Base-by-base conservation (phyloP, 2,888 invertebrate genomes). In the Ptychoptera contaminata region DNA sequence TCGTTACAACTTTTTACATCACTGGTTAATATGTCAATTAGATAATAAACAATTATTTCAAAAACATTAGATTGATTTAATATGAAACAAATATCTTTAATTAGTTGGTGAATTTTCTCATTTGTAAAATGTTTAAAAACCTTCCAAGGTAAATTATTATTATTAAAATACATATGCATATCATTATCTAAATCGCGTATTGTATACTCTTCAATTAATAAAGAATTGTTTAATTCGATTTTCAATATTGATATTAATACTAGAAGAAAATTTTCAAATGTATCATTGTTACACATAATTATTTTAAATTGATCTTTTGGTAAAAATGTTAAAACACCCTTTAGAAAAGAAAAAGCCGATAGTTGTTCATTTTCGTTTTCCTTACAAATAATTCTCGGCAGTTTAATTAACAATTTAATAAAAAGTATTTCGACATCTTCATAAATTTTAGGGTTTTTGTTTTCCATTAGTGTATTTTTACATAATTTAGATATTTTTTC, bases 351-450 rank as follows among this genome's bases (percentile, higher is more conserved):
- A 40, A 86, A 59, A 6, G 73, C 71, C 0, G 73, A 64, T 16
- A 76, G 57, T 57, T 83, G 82, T 51, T 76, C 71, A 2, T 55
- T 57, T 23, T 74, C 71, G 53, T 81, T 82, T 73, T 74, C 72
- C 54, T 77, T 77, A 52, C 82, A 69, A 48, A 80, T 62, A 34
- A 70, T 69, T 49, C 79, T 68, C 0, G 85, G 84, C 53, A 84
- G 56, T 50, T 69, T 70, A 11, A 67, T 72, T 1, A 84, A 14
- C 71, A 66, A 46, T 59, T 60, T 52, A 73, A 71, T 59, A 76
- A 80, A 56, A 68, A 77, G 50, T 73, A 77, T 52, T 74, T 75
- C 47, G 73, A 59, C 48, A 65, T 67, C 58, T 42, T 60, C 58
- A 37, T 60, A 61, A 43, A 63, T 58, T 16, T 62, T 51, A 1